Evolutionary conservation across 2,113 vertebrate species (phyloP).

Genomic region (Sitta europaea): DNA sequence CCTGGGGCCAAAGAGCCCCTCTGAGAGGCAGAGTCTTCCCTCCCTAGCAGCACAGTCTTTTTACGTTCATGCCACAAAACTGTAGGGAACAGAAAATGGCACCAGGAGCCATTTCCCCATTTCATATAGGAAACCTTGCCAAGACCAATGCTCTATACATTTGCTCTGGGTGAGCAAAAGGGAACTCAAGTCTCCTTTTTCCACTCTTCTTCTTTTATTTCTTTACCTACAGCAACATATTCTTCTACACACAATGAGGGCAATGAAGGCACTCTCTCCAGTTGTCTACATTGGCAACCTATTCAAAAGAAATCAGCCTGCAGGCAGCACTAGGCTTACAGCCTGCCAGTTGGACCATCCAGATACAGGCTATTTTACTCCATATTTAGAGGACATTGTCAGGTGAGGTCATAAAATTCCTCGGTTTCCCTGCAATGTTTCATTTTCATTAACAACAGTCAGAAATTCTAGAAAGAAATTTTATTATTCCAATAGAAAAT

Average conservation of each 20-base stretch:
- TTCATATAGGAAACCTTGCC: neutral
- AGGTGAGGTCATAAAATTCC: neutral
- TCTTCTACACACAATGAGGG: neutral
- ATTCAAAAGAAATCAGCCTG: neutral
- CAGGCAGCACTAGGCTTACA: neutral
- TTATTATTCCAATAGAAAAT: neutral
- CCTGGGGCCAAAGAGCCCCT: neutral
- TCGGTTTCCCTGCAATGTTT: neutral
- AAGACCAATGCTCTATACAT: neutral
- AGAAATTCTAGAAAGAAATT: neutral
- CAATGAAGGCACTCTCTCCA: neutral
- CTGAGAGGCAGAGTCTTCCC: neutral
- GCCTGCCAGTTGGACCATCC: neutral
- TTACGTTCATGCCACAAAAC: accelerated
- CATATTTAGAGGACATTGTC: neutral
- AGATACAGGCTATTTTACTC: neutral
- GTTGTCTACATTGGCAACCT: neutral
- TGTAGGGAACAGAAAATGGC: accelerated
- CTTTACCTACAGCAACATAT: neutral
- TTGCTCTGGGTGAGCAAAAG: neutral
- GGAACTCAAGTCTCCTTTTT: accelerated
- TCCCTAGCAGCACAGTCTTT: neutral
- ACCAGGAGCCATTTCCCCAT: neutral
- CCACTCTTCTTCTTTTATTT: neutral
- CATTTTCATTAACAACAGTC: neutral